Evolutionary conservation across 2,797 vertebrate genomes (phyloP).

Genomic region (Botia kubotai): DNA sequence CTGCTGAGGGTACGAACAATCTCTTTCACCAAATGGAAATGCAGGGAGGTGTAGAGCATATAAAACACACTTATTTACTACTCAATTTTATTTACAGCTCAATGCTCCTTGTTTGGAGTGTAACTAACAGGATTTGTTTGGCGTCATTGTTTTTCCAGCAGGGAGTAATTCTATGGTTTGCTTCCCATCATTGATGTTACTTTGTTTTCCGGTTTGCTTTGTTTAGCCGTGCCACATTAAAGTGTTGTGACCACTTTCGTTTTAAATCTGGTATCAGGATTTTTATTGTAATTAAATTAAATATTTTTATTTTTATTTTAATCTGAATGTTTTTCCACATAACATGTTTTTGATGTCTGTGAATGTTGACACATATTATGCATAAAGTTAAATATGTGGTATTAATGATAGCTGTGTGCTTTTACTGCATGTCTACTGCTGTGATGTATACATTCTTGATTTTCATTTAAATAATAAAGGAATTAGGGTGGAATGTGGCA

Average conservation of each 20-base stretch:
- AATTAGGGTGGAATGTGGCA: too few species aligned
- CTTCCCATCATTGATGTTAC: constrained; percentile 24
- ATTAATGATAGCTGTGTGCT: background rate
- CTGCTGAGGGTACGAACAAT: constrained; percentile 63
- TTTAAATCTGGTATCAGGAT: constrained; percentile 1
- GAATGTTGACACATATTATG: background rate
- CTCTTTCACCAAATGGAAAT: constrained; percentile 70
- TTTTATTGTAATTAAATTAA: too few species aligned
- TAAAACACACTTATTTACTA: constrained; percentile 72
- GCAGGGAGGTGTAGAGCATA: constrained; percentile 52
- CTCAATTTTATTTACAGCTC: constrained; percentile 52
- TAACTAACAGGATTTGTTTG: constrained; percentile 35
- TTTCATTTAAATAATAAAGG: too few species aligned
- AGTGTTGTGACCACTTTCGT: background rate
- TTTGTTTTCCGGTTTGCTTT: constrained; percentile 9
- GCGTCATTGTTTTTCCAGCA: constrained; percentile 11
- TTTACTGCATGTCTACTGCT: background rate
- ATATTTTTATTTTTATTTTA: too few species aligned
- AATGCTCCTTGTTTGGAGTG: constrained; percentile 57
- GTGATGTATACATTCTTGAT: too few species aligned
- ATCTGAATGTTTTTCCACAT: background rate
- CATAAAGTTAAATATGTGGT: background rate
- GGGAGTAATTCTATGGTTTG: constrained; percentile 36
- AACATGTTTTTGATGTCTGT: background rate
- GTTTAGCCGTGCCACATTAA: background rate